phyloP scores from a whole-genome alignment of 2,888 invertebrate genomes.

The Antitype chi region DNA sequence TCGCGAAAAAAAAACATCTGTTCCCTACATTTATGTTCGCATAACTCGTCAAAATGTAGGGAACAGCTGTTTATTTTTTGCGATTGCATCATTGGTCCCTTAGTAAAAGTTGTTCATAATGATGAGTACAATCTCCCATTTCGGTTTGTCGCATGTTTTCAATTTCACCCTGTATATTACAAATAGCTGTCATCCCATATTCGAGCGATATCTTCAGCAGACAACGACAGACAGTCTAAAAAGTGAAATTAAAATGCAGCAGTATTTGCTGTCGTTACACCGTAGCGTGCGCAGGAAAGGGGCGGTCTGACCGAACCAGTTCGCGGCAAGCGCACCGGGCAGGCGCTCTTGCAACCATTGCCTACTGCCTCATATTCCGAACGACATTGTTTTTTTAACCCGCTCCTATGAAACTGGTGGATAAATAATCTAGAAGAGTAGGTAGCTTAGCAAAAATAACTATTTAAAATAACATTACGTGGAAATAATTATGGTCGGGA shows the following conservation, averaged over 20 bases:
- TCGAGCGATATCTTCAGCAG: no score
- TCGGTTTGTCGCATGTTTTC: no score
- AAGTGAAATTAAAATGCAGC: constrained; percentile 2
- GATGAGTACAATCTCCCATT: no score
- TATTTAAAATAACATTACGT: no score
- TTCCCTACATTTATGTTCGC: no score
- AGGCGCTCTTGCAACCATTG: constrained; percentile 67
- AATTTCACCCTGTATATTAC: no score
- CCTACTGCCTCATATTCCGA: constrained; percentile 79
- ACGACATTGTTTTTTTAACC: constrained; percentile 26
- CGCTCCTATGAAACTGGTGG: background rate
- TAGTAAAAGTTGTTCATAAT: no score
- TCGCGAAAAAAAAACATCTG: no score
- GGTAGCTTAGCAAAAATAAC: background rate
- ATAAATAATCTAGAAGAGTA: background rate
- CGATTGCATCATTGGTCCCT: no score
- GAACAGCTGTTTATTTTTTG: no score
- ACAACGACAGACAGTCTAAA: background rate
- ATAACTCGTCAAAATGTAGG: no score
- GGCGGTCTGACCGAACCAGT: constrained; percentile 88
- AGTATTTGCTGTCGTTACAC: constrained; percentile 70
- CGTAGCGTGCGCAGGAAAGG: constrained; percentile 82
- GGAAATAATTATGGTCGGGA: background rate
- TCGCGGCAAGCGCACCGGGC: constrained; percentile 69
- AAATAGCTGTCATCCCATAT: no score